Evolutionary conservation across 2,797 vertebrate genomes (phyloP), one percentile per base, ranked within the genome.

Genomic region (Danio albolineatus): DNA sequence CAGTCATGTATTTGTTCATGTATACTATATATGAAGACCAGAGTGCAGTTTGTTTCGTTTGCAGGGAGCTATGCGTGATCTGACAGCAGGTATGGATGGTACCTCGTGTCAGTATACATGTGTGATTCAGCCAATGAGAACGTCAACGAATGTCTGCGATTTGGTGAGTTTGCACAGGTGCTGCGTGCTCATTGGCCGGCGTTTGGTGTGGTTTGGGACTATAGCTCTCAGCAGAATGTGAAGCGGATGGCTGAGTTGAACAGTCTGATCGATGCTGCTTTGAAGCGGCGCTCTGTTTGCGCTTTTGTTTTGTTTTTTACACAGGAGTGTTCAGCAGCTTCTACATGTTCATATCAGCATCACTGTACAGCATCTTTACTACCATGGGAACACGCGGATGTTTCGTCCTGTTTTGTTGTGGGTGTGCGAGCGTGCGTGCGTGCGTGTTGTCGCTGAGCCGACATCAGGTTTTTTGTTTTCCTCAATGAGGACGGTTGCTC

Each of bases 401-500:
- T 90, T 90, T 89, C 86, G 88, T 85, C 82, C 79, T 89, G 88
- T 89, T 89, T 85, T 88, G 44, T 79, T 81, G 88, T 77, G 87
- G 66, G 88, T 88, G 83, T 74, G 81, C 39, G 82, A 67, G 88
- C 43, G 93, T 92, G 94, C 93, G 94, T 92, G 94, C 93, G 94
- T 92, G 95, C 95, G 96, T 96, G 97, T 96, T 98, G 97, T 98
- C 95, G 96, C 96, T 92, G 92, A 95, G 97, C 96, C 96, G 96
- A 98, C 97, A 98, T 98, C 95, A 96, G 96, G 95, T 84, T 96
- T 98, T 99, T 98, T 96, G 96, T 98, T 99, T 98, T 99, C 94
- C 98, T 99, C 97, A 98, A 95, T 97, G 97, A 99, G 98, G 97
- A 99, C 95, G 95, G 96, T 97, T 96, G 96, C 97, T 98, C 96